Conservation (phyloP, 2,113 vertebrate genomes). For the Gorsachius goisagi region DNA sequence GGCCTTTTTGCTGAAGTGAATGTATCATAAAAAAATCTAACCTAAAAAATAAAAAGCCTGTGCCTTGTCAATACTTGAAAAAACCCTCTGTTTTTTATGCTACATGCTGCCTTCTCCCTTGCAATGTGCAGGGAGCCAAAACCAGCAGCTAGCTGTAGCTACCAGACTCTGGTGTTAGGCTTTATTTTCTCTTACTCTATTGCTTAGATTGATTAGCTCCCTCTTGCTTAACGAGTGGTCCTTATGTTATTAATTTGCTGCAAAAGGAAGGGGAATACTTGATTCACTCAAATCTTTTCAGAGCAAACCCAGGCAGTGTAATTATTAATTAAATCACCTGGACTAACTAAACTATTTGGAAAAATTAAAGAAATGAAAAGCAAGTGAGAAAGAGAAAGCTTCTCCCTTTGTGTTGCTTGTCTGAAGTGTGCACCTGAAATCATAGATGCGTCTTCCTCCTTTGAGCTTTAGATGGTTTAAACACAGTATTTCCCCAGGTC, state of each 20-base stretch:
- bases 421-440: neutral
- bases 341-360: neutral
- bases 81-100: neutral
- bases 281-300: neutral
- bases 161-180: neutral
- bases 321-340: neutral
- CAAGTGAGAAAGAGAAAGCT: neutral
- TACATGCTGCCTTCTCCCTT: neutral
- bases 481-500: neutral
- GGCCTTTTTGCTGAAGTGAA: neutral
- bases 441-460: neutral
- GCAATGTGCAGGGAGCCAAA: neutral
- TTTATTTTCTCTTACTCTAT: neutral
- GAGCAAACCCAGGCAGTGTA: neutral
- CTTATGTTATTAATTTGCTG: neutral
- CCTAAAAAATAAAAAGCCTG: neutral
- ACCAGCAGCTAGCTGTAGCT: neutral
- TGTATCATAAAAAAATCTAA: neutral
- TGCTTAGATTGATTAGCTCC: neutral
- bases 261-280: neutral
- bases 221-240: neutral
- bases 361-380: neutral
- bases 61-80: neutral
- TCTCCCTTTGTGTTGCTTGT: neutral
- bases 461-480: neutral